Conservation (phyloP, 2,888 invertebrate species). For the Neuroscelio doddi region DNA sequence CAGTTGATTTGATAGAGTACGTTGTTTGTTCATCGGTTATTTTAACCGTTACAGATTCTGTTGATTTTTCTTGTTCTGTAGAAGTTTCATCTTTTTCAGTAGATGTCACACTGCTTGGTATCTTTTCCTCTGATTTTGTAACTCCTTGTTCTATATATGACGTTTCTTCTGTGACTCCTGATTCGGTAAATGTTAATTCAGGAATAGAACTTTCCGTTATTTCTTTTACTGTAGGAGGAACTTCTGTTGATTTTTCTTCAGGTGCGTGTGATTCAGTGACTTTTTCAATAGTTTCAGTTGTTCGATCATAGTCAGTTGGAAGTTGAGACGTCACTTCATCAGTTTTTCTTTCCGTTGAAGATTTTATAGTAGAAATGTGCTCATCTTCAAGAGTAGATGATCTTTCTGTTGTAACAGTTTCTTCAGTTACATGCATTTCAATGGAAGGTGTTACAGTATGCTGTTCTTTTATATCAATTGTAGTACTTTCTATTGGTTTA, state of each 20-base stretch:
- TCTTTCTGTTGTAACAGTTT: constrained; percentile 15
- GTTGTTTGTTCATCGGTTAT: constrained; percentile 26
- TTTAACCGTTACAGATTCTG: constrained; percentile 40
- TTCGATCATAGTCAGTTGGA: constrained; percentile 16
- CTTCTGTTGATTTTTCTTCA: constrained; percentile 33
- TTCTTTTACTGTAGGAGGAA: constrained; percentile 18
- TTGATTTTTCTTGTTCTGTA: constrained; percentile 27
- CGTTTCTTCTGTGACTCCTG: background rate
- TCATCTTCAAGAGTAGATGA: constrained; percentile 21
- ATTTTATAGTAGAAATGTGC: constrained; percentile 6
- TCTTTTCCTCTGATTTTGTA: constrained; percentile 36
- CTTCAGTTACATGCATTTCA: constrained; percentile 39
- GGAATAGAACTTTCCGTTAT: constrained; percentile 20
- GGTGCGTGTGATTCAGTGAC: constrained; percentile 15
- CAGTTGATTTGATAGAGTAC: constrained; percentile 25
- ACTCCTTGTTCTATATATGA: constrained; percentile 27
- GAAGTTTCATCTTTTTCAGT: constrained; percentile 38
- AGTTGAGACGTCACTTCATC: constrained; percentile 21
- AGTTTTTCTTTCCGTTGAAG: constrained; percentile 13
- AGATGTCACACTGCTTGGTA: constrained; percentile 29
- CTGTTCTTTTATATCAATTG: constrained; percentile 34
- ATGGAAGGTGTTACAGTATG: constrained; percentile 45
- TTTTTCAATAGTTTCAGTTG: constrained; percentile 40
- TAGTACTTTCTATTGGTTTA: constrained; percentile 36
- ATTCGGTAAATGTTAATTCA: constrained; percentile 8